A percentile compares a stretch with the other conserved stretches of the same genome.
Conservation (phyloP, 2,113 vertebrate species). For the Puntigrus tetrazona region DNA sequence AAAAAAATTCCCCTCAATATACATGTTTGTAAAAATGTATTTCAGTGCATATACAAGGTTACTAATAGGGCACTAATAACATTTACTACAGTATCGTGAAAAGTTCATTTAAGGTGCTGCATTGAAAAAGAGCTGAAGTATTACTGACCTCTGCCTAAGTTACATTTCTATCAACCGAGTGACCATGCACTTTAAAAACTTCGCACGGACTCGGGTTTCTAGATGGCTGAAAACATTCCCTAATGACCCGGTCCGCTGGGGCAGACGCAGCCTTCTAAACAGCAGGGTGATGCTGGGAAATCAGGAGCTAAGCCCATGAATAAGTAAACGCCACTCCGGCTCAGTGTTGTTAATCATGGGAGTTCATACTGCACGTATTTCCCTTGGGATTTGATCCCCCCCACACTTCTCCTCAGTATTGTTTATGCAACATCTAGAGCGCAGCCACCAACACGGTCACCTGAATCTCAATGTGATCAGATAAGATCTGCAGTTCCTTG, state of each 20-base stretch:
- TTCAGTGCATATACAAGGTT: background rate
- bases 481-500: constrained; percentile 1
- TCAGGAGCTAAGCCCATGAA: constrained; percentile 63
- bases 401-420: background rate
- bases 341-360: constrained; percentile 44
- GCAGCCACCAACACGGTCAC: background rate
- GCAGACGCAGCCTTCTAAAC: constrained; percentile 2
- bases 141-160: background rate
- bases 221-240: background rate
- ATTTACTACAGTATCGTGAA: background rate
- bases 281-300: constrained; percentile 64
- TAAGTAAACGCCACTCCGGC: constrained; percentile 55
- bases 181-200: background rate
- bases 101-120: background rate
- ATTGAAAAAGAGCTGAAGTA: background rate
- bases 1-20: background rate
- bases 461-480: background rate
- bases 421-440: background rate
- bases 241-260: background rate
- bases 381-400: constrained; percentile 15
- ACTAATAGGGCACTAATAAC: background rate
- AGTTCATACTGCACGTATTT: constrained; percentile 1
- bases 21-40: background rate
- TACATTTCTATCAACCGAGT: constrained; percentile 6
- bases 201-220: constrained; percentile 35